phyloP scores from a whole-genome alignment of 2,113 vertebrate species.

The Cyprinodon brontotheroides region DNA sequence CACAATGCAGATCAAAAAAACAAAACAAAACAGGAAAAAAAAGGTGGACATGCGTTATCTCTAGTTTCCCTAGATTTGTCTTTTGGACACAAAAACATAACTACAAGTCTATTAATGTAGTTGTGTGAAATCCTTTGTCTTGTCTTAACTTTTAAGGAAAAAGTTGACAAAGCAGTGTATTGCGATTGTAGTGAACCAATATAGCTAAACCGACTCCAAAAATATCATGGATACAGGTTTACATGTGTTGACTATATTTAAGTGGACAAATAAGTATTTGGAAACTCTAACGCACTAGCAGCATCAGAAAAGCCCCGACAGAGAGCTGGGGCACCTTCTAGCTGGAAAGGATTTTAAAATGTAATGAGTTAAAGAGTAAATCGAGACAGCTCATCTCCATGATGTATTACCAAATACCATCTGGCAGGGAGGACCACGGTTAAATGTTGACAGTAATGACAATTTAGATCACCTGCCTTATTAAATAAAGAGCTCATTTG shows the following conservation, averaged over 20 bases:
- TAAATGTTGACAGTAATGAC: slow-evolving; percentile 79
- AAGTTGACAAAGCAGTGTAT: background rate
- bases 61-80: background rate
- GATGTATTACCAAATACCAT: slow-evolving; percentile 68
- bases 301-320: slow-evolving; percentile 12
- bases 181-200: background rate
- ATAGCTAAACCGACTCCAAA: background rate
- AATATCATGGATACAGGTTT: background rate
- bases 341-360: slow-evolving; percentile 45
- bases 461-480: slow-evolving; percentile 75
- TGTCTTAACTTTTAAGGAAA: no score
- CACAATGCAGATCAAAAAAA: background rate
- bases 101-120: background rate
- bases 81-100: background rate
- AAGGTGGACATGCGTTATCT: no score
- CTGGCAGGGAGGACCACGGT: slow-evolving; percentile 66
- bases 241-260: background rate
- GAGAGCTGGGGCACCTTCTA: slow-evolving; percentile 32
- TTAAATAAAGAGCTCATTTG: slow-evolving; percentile 77
- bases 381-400: slow-evolving; percentile 60
- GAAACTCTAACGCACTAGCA: background rate
- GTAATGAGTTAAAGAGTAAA: slow-evolving; percentile 59
- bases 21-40: background rate
- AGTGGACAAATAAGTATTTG: background rate
- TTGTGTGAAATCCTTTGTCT: background rate